Percentiles rank a stretch among this genome's conserved stretches.
phyloP scores from a whole-genome alignment of 2,797 vertebrate species.

The Lagodon rhomboides region DNA sequence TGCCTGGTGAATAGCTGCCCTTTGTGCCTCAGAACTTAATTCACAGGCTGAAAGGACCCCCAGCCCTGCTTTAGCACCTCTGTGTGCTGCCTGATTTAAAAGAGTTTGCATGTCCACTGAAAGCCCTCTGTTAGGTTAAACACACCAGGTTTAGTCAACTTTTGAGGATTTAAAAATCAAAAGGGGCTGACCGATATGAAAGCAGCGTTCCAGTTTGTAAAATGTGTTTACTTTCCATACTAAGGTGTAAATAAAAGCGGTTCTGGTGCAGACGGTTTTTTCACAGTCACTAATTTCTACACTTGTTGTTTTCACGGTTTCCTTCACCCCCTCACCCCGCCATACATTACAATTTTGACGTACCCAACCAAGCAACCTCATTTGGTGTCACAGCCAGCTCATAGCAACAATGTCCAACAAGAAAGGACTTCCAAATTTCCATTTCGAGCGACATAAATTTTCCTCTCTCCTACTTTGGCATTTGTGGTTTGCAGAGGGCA shows the following conservation, averaged over 20 bases:
- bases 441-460: slow-evolving; percentile 38
- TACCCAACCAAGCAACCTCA: slow-evolving; percentile 22
- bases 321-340: slow-evolving; percentile 41
- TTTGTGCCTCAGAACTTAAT: slow-evolving; percentile 84
- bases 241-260: slow-evolving; percentile 28
- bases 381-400: slow-evolving; percentile 40
- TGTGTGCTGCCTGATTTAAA: slow-evolving; percentile 79
- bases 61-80: slow-evolving; percentile 71
- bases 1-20: slow-evolving; percentile 81
- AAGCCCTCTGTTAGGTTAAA: slow-evolving; percentile 52
- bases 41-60: slow-evolving; percentile 80
- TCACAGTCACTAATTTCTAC: slow-evolving; percentile 45
- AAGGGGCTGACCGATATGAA: not conserved
- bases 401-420: slow-evolving; percentile 20
- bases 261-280: slow-evolving; percentile 29
- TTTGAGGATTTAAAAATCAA: slow-evolving; percentile 34
- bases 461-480: slow-evolving; percentile 33
- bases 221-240: slow-evolving; percentile 2
- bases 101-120: slow-evolving; percentile 56
- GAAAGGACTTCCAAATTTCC: slow-evolving; percentile 35
- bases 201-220: slow-evolving; percentile 7
- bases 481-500: slow-evolving; percentile 47
- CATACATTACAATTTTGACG: slow-evolving; percentile 43
- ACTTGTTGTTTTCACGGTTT: slow-evolving; percentile 55
- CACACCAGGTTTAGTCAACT: slow-evolving; percentile 32